phyloP scores from a whole-genome alignment of 2,797 vertebrate genomes.

The Cuculus canorus region DNA sequence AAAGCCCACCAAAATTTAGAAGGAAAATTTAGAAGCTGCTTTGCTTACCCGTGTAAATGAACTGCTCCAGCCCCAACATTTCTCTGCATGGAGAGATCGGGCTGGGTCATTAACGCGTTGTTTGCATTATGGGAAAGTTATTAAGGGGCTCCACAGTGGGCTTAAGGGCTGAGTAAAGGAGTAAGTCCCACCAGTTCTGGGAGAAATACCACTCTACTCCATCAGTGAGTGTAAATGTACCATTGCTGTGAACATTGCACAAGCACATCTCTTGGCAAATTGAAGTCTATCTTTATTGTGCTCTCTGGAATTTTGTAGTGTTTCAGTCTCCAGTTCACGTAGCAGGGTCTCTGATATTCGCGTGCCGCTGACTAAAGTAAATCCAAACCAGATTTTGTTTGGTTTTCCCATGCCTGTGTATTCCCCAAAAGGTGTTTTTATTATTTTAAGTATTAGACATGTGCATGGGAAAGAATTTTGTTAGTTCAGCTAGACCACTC shows the following conservation, averaged over 20 bases:
- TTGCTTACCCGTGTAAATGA: neutral
- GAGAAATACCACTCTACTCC: neutral
- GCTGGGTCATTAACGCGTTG: neutral
- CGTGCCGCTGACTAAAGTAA: conserved; percentile 9
- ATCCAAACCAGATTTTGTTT: conserved; percentile 58
- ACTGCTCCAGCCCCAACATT: neutral
- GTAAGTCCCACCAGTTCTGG: neutral
- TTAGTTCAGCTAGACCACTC: conserved; percentile 64
- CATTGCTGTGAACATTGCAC: neutral
- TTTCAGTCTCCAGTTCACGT: neutral
- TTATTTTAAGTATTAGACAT: conserved; percentile 69
- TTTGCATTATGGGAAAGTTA: neutral
- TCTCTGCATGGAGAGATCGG: neutral
- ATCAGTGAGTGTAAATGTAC: neutral
- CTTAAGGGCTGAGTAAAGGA: neutral
- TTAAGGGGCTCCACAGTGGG: neutral
- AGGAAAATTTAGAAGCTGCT: neutral
- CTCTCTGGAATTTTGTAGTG: conserved; percentile 5
- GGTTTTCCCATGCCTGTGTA: conserved; percentile 62
- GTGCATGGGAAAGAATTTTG: conserved; percentile 71
- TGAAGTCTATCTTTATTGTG: neutral
- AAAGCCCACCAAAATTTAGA: neutral
- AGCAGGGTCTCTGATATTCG: conserved; percentile 25
- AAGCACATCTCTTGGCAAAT: neutral
- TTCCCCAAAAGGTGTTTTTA: conserved; percentile 60